Evolutionary conservation across 2,113 vertebrate species (phyloP).

Genomic region (Pyrgilauda ruficollis): DNA sequence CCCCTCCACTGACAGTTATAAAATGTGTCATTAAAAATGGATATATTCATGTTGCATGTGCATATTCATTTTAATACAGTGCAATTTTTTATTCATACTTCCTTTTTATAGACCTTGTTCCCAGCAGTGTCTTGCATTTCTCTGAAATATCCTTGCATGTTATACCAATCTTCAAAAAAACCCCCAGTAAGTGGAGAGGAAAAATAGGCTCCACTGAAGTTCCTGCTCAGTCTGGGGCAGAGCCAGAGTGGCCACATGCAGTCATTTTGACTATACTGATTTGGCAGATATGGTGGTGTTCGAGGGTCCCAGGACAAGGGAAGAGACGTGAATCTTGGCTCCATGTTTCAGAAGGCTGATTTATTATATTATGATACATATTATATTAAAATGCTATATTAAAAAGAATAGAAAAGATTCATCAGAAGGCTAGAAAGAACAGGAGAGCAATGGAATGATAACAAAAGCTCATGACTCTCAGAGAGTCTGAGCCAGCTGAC

Average conservation of each 20-base stretch:
- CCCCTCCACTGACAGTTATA: background rate
- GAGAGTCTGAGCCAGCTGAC: too few relatives aligned
- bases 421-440: too few relatives aligned
- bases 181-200: background rate
- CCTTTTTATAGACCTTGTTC: background rate
- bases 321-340: too few relatives aligned
- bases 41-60: background rate
- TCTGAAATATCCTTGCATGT: background rate
- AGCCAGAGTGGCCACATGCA: background rate
- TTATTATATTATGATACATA: too few relatives aligned
- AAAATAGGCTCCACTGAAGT: background rate
- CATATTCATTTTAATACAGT: background rate
- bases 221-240: background rate
- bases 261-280: background rate
- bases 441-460: too few relatives aligned
- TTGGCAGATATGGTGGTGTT: background rate
- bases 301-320: too few relatives aligned
- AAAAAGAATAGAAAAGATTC: too few relatives aligned
- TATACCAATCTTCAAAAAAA: background rate
- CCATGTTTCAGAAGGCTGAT: too few relatives aligned
- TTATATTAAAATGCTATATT: too few relatives aligned
- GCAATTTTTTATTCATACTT: constrained; percentile 19
- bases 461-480: too few relatives aligned
- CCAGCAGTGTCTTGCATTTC: background rate
- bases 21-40: background rate